Conservation (phyloP, 2,113 vertebrate genomes). For the Herpetotheres cachinnans region DNA sequence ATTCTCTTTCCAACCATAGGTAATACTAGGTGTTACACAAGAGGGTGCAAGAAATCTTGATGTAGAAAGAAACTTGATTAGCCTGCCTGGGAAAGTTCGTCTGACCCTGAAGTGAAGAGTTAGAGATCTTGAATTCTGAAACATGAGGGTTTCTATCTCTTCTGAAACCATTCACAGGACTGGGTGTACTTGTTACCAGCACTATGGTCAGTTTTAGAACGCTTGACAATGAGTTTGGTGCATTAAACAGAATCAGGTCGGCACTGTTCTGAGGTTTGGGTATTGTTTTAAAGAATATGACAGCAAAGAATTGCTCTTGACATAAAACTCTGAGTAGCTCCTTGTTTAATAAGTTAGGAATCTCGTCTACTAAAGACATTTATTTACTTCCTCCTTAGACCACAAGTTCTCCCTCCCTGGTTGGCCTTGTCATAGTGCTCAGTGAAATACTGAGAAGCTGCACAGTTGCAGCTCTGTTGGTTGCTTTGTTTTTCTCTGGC, state of each 20-base stretch:
- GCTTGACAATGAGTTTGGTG: not conserved
- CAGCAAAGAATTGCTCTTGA: not conserved
- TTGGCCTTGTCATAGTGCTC: not conserved
- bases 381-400: not conserved
- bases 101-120: not conserved
- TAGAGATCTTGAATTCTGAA: not conserved
- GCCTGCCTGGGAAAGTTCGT: not conserved
- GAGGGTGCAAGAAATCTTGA: not conserved
- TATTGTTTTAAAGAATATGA: not conserved
- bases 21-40: not conserved
- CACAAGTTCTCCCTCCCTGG: not conserved
- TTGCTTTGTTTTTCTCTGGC: slow-evolving; percentile 18
- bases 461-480: not conserved
- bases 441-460: not conserved
- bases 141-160: not conserved
- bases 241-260: not conserved
- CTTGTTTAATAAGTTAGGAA: not conserved
- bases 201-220: not conserved
- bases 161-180: not conserved
- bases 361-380: not conserved
- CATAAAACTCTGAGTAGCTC: not conserved
- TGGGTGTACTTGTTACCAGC: not conserved
- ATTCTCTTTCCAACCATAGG: not conserved
- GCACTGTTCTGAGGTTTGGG: not conserved
- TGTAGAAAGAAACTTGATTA: not conserved